phyloP scores from a whole-genome alignment of 92 coral and sea anemone genomes.

The Diadumene lineata region DNA sequence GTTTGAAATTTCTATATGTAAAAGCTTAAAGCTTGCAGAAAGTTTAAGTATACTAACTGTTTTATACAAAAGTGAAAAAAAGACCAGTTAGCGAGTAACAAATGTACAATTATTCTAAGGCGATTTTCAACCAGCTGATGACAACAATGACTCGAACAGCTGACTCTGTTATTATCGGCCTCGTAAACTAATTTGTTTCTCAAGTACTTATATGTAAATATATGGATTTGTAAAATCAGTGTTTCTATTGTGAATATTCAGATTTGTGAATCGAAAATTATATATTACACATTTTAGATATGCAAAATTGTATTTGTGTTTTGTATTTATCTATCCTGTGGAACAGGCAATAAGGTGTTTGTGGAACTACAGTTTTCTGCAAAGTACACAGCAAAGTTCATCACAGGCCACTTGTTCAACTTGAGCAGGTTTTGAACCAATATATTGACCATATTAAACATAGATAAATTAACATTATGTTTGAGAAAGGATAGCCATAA shows the following conservation, averaged over 20 bases:
- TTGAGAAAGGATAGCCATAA: no score
- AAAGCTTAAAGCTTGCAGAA: background rate
- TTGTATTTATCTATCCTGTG: no score
- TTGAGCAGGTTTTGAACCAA: no score
- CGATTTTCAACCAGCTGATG: background rate
- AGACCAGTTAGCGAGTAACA: background rate
- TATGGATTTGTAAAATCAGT: constrained; percentile 1
- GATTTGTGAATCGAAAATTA: background rate
- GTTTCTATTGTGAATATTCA: background rate
- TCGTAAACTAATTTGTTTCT: background rate
- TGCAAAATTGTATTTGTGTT: background rate
- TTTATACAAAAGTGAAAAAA: background rate
- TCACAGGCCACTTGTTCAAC: no score
- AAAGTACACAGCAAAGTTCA: no score
- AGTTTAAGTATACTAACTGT: background rate
- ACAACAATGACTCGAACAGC: background rate
- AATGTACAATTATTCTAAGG: background rate
- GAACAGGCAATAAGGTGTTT: no score
- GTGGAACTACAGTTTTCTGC: no score
- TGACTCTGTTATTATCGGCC: background rate
- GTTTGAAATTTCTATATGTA: background rate
- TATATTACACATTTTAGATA: background rate
- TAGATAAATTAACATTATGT: no score
- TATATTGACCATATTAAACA: no score
- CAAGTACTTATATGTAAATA: background rate